These are phyloP conservation scores for Pseudolycoriella hygida DNA, from an alignment of 2,888 invertebrate genomes.

Conservation along the genomic window DNA sequence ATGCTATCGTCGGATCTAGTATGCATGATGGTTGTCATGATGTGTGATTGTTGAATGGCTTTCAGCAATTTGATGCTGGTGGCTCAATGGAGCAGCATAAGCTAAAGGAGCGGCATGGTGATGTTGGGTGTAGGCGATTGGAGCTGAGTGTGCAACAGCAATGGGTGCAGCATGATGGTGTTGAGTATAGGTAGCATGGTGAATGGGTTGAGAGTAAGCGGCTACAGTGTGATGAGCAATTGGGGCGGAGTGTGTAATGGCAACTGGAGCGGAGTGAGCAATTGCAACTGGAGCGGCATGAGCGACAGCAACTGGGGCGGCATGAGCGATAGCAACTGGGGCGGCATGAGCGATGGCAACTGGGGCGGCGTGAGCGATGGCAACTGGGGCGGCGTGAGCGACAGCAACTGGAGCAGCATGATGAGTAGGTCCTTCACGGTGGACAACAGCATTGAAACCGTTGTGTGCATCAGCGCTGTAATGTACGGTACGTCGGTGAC, in stretches of 20 bases:
- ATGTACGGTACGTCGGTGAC: slow-evolving; percentile 6
- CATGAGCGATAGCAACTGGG: not conserved
- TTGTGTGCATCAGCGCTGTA: slow-evolving; percentile 6
- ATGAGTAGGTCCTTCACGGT: slow-evolving; percentile 6
- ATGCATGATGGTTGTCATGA: too few relatives aligned
- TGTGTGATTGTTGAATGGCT: too few relatives aligned
- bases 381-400: slow-evolving; percentile 2
- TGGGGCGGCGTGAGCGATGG: not conserved
- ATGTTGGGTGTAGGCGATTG: too few relatives aligned
- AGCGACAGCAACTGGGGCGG: too few relatives aligned
- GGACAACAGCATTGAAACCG: slow-evolving; percentile 8
- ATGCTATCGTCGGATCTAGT: too few relatives aligned
- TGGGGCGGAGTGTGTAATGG: slow-evolving; percentile 6
- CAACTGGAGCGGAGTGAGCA: slow-evolving; percentile 3
- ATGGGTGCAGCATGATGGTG: not conserved
- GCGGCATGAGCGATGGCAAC: slow-evolving; percentile 7
- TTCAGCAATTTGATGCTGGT: too few relatives aligned
- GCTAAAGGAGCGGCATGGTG: too few relatives aligned
- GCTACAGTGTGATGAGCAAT: not conserved
- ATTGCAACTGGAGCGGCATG: slow-evolving; percentile 3
- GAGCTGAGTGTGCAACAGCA: too few relatives aligned
- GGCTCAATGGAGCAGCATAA: too few relatives aligned
- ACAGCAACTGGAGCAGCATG: not conserved
- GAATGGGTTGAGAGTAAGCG: not conserved
- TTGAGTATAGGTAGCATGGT: slow-evolving; percentile 1